phyloP scores from a whole-genome alignment of 2,888 invertebrate genomes.

The Conus canariensis region DNA sequence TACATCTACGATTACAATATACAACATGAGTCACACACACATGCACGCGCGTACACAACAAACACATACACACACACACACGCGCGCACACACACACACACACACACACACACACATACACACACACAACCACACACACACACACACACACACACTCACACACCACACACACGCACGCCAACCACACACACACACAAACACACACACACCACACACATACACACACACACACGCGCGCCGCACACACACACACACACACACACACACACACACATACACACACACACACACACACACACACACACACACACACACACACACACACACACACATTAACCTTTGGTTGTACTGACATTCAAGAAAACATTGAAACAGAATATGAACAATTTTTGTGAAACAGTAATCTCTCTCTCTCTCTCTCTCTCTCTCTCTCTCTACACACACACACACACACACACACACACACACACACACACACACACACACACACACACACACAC shows the following conservation, averaged over 20 bases:
- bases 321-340: slow-evolving; percentile 6
- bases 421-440: background rate
- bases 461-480: background rate
- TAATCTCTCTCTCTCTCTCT: no score
- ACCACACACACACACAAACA: background rate
- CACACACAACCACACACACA: background rate
- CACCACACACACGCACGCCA: background rate
- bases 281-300: background rate
- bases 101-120: background rate
- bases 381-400: no score
- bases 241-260: background rate
- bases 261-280: background rate
- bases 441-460: background rate
- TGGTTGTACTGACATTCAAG: background rate
- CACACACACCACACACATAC: background rate
- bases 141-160: slow-evolving; percentile 3
- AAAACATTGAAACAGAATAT: no score
- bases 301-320: slow-evolving; percentile 29
- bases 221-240: background rate
- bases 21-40: background rate
- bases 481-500: no score
- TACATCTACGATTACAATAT: no score
- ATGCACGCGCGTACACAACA: slow-evolving; percentile 7
- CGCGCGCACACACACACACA: background rate
- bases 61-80: slow-evolving; percentile 16